phyloP scores from a whole-genome alignment of 2,888 invertebrate species.

The Camptogramma bilineatum region DNA sequence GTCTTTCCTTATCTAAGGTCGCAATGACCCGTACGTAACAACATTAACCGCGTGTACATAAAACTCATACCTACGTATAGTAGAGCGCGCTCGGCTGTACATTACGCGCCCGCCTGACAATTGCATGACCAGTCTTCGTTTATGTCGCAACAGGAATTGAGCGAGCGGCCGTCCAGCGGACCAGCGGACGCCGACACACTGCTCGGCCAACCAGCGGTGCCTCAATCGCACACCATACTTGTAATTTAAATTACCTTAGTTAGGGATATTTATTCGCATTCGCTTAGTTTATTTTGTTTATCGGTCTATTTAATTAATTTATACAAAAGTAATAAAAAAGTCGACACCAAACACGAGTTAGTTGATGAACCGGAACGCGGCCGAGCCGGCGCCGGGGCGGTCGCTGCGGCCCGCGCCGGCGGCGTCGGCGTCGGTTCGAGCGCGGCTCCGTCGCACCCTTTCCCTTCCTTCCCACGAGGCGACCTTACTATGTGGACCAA shows the following conservation, averaged over 20 bases:
- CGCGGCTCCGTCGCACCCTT: conserved; percentile 61
- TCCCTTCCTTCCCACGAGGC: conserved; percentile 71
- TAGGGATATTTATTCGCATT: conserved; percentile 85
- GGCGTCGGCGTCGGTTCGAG: conserved; percentile 60
- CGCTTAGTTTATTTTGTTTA: conserved; percentile 84
- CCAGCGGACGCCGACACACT: conserved; percentile 78
- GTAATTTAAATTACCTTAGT: conserved; percentile 82
- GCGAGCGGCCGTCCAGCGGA: conserved; percentile 77
- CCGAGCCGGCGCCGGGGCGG: conserved; percentile 58
- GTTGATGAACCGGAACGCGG: conserved; percentile 66
- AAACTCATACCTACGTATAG: conserved; percentile 69
- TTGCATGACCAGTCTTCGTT: conserved; percentile 86
- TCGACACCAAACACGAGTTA: conserved; percentile 80
- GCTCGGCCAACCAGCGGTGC: conserved; percentile 80
- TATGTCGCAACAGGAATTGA: conserved; percentile 86
- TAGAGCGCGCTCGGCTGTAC: conserved; percentile 84
- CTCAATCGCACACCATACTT: conserved; percentile 77
- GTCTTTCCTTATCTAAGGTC: conserved; percentile 86
- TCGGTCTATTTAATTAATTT: conserved; percentile 78
- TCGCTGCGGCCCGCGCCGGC: conserved; percentile 52
- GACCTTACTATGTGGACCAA: conserved; percentile 78
- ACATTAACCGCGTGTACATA: conserved; percentile 85
- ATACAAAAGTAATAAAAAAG: conserved; percentile 80
- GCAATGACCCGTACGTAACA: conserved; percentile 79
- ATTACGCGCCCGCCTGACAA: conserved; percentile 82